A percentile compares a stretch with the other conserved stretches of the same genome.
Conservation (phyloP, 2,888 invertebrate genomes). For the Teinopalpus imperialis region DNA sequence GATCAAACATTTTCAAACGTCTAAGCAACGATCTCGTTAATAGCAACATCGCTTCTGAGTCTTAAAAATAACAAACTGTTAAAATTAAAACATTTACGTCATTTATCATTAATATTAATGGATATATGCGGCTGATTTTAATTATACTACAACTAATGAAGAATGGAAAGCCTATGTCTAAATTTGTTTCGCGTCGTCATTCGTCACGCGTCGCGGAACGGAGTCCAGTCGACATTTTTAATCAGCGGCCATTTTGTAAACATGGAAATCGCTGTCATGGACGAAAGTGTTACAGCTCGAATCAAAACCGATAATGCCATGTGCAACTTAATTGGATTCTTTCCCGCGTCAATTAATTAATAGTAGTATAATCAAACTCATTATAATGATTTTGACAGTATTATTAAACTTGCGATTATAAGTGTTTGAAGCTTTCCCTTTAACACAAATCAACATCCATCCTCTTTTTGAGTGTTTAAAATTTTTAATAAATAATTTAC, state of each 20-base stretch:
- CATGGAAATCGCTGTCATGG: constrained; percentile 60
- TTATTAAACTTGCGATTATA: no score
- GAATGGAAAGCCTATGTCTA: constrained; percentile 2
- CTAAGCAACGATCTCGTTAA: constrained; percentile 9
- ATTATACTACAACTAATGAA: no score
- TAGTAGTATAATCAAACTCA: no score
- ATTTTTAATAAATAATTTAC: no score
- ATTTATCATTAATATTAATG: no score
- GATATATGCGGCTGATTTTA: no score
- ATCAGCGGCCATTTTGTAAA: constrained; percentile 62
- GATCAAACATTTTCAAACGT: constrained; percentile 14
- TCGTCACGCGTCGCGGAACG: constrained; percentile 50
- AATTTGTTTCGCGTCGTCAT: constrained; percentile 55
- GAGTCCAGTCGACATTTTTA: constrained; percentile 49
- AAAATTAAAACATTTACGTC: constrained; percentile 5
- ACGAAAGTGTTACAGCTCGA: constrained; percentile 28
- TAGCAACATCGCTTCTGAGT: constrained; percentile 8
- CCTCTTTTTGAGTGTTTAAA: no score
- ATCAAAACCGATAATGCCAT: constrained; percentile 31
- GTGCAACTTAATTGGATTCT: not conserved
- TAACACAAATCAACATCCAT: no score
- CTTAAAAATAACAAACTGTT: constrained; percentile 4
- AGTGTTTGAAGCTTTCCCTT: no score
- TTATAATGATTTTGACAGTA: no score
- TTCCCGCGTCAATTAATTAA: constrained; percentile 1